phyloP scores from a whole-genome alignment of 1,140 invertebrate genomes.

The Leptonema lineaticorne region DNA sequence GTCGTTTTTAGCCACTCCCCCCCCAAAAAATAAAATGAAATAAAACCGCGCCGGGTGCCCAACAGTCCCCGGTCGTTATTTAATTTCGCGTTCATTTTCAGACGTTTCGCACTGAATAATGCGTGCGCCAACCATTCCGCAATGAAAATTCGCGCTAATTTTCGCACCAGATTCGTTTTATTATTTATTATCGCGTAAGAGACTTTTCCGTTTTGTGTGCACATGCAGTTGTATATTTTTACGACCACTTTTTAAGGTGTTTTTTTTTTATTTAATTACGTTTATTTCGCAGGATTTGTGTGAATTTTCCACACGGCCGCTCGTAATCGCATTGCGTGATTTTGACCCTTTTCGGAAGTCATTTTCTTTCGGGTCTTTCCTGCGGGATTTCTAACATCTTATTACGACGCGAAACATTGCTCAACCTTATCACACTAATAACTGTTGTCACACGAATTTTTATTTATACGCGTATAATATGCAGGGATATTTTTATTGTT shows the following conservation, averaged over 20 bases:
- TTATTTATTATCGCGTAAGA: too few species aligned
- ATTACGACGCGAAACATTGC: slow-evolving; percentile 1
- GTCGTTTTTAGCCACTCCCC: neutral
- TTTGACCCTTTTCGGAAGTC: slow-evolving; percentile 14
- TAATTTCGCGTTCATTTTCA: slow-evolving; percentile 18
- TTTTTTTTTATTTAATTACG: neutral
- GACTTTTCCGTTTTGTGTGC: too few species aligned
- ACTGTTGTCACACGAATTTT: slow-evolving; percentile 4
- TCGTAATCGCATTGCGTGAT: slow-evolving; percentile 12
- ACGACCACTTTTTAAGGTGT: neutral
- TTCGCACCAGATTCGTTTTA: slow-evolving; percentile 20
- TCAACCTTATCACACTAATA: slow-evolving; percentile 3
- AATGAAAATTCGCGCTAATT: slow-evolving; percentile 24
- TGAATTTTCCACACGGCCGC: neutral
- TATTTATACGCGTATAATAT: too few species aligned
- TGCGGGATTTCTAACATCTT: slow-evolving; percentile 16
- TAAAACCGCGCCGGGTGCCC: slow-evolving; percentile 18
- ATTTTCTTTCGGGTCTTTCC: neutral
- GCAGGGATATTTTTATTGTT: too few species aligned
- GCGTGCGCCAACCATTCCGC: neutral
- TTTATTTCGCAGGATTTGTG: neutral
- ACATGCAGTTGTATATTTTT: neutral
- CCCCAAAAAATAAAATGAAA: slow-evolving; percentile 14
- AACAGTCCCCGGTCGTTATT: slow-evolving; percentile 16
- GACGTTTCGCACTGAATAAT: slow-evolving; percentile 14